Evolutionary conservation across 2,113 vertebrate species (phyloP), one percentile per base, ranked within the genome.

Genomic region (Conger conger): DNA sequence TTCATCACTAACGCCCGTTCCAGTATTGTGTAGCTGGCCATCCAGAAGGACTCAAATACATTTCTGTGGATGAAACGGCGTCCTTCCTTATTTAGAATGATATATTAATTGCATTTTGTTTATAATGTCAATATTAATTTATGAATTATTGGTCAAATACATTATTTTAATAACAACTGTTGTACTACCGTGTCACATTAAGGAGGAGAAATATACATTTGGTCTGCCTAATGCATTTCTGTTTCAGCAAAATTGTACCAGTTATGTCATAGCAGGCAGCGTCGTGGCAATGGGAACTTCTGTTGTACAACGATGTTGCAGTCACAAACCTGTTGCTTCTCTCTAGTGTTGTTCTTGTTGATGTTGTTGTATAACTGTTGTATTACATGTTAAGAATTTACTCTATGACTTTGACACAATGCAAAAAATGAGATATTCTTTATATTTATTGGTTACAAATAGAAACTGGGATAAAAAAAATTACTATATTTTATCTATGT

Each of bases 41-140:
- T 33, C 80, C 83, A 33, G 57, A 57, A 60, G 82, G 79, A 84
- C 85, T n/a, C 77, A 78, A 53, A 88, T 77, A 85, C 68, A 33
- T 27, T 40, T 79, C 81, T 82, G 80, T 87, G 86, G 88, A 82
- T 27, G 40, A 3, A 78, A 77, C 85, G 80, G 81, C 88, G 85
- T 86, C 88, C 33, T 88, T 68, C 73, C 87, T 78, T 90, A 88
- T 91, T 90, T 90, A 23, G 89, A 85, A 92, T 92, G 90, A 91
- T 86, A 90, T 90, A 91, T 93, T 93, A 77, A 92, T 93, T 93
- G 4, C 85, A 90, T 86, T 83, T 87, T 91, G 89, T 90, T 85
- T 30, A 92, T 91, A 91, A 85, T 87, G 87, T 90, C 93, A 90
- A 94, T 95, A 88, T 91, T 94, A 91, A 94, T 95, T 91, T 92